These are phyloP conservation scores for Tetragonula clypearis DNA, from an alignment of 1,140 invertebrate species.

Conservation along the genomic window DNA sequence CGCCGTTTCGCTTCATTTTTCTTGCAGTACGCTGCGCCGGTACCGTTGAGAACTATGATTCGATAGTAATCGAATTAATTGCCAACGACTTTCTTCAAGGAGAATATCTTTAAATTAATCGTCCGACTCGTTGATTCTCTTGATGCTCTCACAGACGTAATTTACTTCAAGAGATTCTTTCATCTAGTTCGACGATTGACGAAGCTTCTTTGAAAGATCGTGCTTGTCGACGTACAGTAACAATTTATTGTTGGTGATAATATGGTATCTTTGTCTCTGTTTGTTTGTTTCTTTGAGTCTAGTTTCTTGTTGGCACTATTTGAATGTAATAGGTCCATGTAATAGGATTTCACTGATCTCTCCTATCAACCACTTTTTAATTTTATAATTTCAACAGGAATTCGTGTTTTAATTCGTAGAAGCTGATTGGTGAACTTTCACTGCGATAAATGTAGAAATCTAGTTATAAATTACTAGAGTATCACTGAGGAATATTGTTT, in stretches of 20 bases:
- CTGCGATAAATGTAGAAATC: not conserved
- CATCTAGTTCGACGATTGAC: not conserved
- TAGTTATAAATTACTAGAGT: not conserved
- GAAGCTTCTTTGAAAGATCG: not conserved
- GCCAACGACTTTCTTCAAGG: not conserved
- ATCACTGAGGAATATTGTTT: not conserved
- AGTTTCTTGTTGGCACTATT: not conserved
- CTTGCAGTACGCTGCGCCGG: not conserved
- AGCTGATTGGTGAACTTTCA: not conserved
- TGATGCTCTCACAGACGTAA: not conserved
- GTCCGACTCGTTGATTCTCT: not conserved
- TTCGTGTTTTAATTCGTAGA: not conserved
- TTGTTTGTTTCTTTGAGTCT: not conserved
- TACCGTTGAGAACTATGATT: constrained; percentile 39
- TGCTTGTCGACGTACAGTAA: too few relatives aligned
- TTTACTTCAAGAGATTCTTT: not conserved
- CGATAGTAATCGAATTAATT: constrained; percentile 48
- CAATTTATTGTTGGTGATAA: not conserved
- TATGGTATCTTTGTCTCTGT: not conserved
- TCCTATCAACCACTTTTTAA: not conserved
- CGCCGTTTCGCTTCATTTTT: constrained; percentile 48
- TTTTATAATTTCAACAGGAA: not conserved
- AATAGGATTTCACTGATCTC: not conserved
- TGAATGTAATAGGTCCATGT: not conserved
- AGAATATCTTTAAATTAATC: constrained; percentile 35